Evolutionary conservation across 2,113 vertebrate species (phyloP), one percentile per base, ranked within the genome.

Genomic region (Amblyornis subalaris): DNA sequence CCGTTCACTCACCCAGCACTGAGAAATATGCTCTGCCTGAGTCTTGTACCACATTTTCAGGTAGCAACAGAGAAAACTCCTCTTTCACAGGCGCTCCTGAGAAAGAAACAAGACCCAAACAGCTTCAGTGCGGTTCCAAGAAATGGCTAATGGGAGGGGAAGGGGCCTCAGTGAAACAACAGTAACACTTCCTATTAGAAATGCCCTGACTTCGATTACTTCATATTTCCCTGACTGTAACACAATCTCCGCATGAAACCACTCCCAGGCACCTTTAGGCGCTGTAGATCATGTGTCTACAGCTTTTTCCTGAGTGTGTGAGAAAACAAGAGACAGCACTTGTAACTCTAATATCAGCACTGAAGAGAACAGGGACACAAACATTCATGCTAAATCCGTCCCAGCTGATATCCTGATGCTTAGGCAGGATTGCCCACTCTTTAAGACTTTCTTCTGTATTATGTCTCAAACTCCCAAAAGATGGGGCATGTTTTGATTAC

Each of bases 1-100:
- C n/a, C 35, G 44, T 55, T 71, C 40, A 90, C 97, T 98, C 72
- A 98, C 98, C 98, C 53, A 98, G 44, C 57, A 98, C 94, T 38
- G 96, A 97, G 75, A 98, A 78, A 57, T 94, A 97, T 2, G 98
- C 98, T 89, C 96, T 92, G 79, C 95, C 94, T 25, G 98, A 98
- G 3, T 95, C 97, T 85, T 89, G 47, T 19, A 98, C 95, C 21
- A 98, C 87, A 42, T 97, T 91, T 60, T 64, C 23, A 13, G 98
- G 98, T 17, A 97, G 40, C n/a, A 87, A 47, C 21, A 98, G 66
- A 45, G 79, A 76, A 85, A 98, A 50, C 20, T 77, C 7, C 53
- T 97, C 90, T 57, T 95, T 72, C 14, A 70, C 14, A 45, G 62
- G 40, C 2, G 2, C 33, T 84, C 72, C 98, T 98, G 80, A 79